Conservation (phyloP, 2,113 vertebrate genomes). For the Morone saxatilis region DNA sequence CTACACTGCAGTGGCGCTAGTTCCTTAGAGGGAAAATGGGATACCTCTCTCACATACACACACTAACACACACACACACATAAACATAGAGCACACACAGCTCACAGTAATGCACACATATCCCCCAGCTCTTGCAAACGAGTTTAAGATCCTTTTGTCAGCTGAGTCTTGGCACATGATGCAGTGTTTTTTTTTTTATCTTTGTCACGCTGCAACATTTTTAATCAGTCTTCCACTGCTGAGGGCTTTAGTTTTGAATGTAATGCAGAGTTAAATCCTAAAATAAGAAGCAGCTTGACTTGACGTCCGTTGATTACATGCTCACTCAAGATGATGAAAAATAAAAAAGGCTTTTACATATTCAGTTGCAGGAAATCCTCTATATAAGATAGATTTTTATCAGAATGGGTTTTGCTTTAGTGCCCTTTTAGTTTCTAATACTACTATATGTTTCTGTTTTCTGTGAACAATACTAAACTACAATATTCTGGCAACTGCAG, state of each 20-base stretch:
- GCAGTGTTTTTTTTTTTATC: conserved; percentile 10
- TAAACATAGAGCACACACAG: conserved; percentile 12
- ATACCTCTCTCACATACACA: not conserved
- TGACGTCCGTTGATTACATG: conserved; percentile 14
- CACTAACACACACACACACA: not conserved
- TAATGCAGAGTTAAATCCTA: conserved; percentile 10
- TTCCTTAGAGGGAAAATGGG: conserved; percentile 44
- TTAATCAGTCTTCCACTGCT: conserved; percentile 27
- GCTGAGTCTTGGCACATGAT: conserved; percentile 53
- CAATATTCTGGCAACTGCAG: not conserved
- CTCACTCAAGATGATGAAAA: conserved; percentile 28
- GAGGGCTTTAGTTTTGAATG: conserved; percentile 33
- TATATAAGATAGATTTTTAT: not conserved
- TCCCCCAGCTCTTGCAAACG: conserved; percentile 21
- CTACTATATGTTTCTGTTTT: not conserved
- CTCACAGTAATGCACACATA: conserved; percentile 22
- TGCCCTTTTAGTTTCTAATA: conserved; percentile 3
- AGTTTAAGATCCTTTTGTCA: conserved; percentile 52
- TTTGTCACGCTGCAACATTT: conserved; percentile 49
- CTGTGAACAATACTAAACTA: not conserved
- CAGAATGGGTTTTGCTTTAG: not conserved
- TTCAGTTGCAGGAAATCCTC: not conserved
- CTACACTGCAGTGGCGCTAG: conserved; percentile 15
- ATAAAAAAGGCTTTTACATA: conserved; percentile 3
- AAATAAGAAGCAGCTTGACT: conserved; percentile 41